Conservation (phyloP, 2,797 vertebrate species). For the Megaceryle alcyon region DNA sequence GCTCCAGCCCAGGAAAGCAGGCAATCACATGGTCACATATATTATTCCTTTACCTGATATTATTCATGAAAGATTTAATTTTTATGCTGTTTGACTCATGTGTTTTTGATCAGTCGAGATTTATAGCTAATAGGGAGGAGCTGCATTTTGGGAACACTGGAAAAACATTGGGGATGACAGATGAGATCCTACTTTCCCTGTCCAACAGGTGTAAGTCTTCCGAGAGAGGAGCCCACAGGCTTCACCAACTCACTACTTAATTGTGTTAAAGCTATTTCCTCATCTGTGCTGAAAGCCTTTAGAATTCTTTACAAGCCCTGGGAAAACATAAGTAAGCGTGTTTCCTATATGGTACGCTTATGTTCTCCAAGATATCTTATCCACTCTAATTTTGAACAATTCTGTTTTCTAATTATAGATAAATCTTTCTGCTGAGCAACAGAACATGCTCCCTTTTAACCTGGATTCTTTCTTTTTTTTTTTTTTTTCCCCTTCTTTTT, state of each 20-base stretch:
- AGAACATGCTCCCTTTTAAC: constrained; percentile 60
- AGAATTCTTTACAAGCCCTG: neutral
- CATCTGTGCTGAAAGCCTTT: neutral
- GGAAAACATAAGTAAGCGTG: neutral
- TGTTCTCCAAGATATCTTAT: constrained; percentile 47
- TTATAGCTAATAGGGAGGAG: neutral
- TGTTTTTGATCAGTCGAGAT: neutral
- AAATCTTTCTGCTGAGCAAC: constrained; percentile 54
- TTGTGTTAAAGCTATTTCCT: constrained; percentile 7
- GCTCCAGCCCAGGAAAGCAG: constrained; percentile 43
- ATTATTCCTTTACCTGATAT: constrained; percentile 40
- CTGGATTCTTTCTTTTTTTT: constrained; percentile 26
- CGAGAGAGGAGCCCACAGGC: neutral
- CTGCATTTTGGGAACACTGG: neutral
- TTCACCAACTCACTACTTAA: neutral
- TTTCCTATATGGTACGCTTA: constrained; percentile 1
- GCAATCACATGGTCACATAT: constrained; percentile 25
- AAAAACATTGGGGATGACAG: neutral
- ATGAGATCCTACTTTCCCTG: neutral
- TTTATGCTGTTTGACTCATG: neutral
- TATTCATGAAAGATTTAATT: neutral
- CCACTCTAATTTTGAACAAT: constrained; percentile 40
- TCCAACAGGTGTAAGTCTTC: neutral
- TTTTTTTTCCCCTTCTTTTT: neutral
- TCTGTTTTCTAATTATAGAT: constrained; percentile 48